Conservation (phyloP, 2,797 vertebrate species). For the Ispidina lecontei region DNA sequence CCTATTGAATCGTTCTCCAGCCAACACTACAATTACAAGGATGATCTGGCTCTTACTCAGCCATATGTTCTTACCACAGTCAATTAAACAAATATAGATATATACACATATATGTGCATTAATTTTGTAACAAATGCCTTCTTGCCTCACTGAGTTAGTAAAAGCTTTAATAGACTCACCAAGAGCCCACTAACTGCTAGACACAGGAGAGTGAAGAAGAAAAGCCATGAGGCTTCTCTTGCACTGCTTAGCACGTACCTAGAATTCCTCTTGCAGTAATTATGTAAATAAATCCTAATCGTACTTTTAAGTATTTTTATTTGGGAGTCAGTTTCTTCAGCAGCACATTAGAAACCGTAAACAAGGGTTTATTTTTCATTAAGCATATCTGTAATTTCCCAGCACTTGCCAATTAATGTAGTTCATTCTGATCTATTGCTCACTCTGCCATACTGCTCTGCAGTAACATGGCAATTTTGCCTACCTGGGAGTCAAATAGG, state of each 20-base stretch:
- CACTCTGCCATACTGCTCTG: neutral
- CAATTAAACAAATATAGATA: neutral
- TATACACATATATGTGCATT: neutral
- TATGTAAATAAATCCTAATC: constrained; percentile 65
- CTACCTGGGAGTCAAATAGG: neutral
- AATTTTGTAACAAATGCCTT: neutral
- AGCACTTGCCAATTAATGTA: constrained; percentile 11
- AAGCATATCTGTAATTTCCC: constrained; percentile 38
- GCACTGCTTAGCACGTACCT: neutral
- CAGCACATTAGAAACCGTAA: constrained; percentile 29
- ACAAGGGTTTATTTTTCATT: constrained; percentile 44
- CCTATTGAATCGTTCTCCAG: neutral
- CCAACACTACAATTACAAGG: neutral
- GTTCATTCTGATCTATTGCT: neutral
- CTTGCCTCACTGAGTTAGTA: neutral
- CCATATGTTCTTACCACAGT: neutral
- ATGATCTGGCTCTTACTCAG: neutral
- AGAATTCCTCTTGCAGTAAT: constrained; percentile 25
- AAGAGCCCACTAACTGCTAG: neutral
- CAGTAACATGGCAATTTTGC: neutral
- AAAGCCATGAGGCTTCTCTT: neutral
- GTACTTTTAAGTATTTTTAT: constrained; percentile 64
- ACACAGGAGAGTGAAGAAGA: neutral
- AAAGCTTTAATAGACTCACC: neutral
- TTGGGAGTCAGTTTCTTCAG: constrained; percentile 45